Conservation (phyloP, 2,113 vertebrate genomes). For the Plectropomus leopardus region DNA sequence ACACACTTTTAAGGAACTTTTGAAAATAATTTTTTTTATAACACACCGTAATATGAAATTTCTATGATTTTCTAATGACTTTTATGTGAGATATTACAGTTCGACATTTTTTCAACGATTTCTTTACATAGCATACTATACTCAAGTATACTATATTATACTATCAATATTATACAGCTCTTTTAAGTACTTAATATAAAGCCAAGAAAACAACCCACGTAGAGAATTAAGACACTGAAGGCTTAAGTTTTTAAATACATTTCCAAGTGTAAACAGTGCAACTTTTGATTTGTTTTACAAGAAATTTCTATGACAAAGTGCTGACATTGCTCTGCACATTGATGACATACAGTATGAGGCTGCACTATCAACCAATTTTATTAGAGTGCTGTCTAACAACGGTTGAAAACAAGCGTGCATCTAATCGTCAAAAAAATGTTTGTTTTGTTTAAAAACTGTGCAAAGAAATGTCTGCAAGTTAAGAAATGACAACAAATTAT, state of each 20-base stretch:
- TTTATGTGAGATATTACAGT: no score
- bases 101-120: no score
- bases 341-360: conserved; percentile 24
- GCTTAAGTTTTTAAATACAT: conserved; percentile 23
- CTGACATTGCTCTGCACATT: conserved; percentile 58
- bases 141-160: no score
- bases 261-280: conserved; percentile 79
- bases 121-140: no score
- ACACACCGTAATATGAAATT: no score
- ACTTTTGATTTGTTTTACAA: conserved; percentile 76
- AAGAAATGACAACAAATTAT: neutral
- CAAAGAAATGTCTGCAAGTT: conserved; percentile 49
- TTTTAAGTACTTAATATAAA: neutral
- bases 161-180: neutral
- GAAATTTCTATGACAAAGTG: conserved; percentile 54
- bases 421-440: neutral
- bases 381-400: conserved; percentile 20
- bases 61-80: no score
- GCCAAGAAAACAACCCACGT: neutral
- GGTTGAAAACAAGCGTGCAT: conserved; percentile 8
- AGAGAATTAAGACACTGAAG: conserved; percentile 22
- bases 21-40: no score
- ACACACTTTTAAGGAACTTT: no score
- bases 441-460: no score
- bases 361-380: conserved; percentile 4